Evolutionary conservation across 1,140 invertebrate species (phyloP), one percentile per base, ranked within the genome.

Genomic region (Camponotus pennsylvanicus): DNA sequence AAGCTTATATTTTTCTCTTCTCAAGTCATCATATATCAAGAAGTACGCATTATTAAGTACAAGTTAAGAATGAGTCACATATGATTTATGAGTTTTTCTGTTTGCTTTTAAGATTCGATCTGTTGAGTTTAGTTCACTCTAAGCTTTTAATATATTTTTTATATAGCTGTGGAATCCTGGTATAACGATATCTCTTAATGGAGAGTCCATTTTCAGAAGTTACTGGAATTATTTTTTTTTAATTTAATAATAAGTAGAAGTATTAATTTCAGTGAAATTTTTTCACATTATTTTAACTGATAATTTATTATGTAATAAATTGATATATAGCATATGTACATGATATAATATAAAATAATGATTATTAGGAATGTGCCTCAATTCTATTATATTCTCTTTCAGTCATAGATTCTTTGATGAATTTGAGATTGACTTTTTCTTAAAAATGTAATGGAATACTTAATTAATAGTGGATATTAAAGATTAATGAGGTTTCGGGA

Each of bases 351-450:
- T 52, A 27, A 66, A 52, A 67, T 79, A 49, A 40, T 27, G 32
- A 67, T 4, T 69, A 69, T 55, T 7, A 27, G 37, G 9, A 42
- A 27, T n/a, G 18, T 42, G 18, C n/a, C 32, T 55, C 21, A 37
- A 7, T 3, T 13, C 18, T 52, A 37, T 59, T 27, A 13, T 21
- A 61, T 73, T 83, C 45, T 34, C 40, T 37, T 73, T 73, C 32
- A 40, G 9, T 42, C 6, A 61, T 18, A 71, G 45, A 73, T 73
- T 55, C 40, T 83, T 61, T 83, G 55, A 73, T 75, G 69, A 82
- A 82, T 82, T 82, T 59, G 15, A 73, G n/a, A 83, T 70, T 45
- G 55, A 61, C 27, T 83, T 83, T 83, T 59, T 73, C 40, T 73
- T 49, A 70, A 73, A 73, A 66, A 73, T 42, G 32, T 83, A 83